Evolutionary conservation across 2,113 vertebrate species (phyloP).

Genomic region (Puffinus mauretanicus): DNA sequence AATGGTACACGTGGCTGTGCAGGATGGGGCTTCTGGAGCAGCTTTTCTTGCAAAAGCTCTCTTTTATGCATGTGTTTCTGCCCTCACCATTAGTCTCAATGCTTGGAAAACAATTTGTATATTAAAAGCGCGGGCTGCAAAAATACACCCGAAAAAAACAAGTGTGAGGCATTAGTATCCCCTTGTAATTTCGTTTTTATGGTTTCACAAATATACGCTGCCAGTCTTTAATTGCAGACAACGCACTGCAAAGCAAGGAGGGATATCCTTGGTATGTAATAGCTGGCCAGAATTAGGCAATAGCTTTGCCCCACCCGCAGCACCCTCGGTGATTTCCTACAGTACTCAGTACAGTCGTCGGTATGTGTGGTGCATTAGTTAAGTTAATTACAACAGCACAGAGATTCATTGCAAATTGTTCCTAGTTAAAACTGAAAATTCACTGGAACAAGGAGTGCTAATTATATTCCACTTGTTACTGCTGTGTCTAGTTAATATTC

Average conservation of each 20-base stretch:
- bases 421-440: slow-evolving; percentile 79
- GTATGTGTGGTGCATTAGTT: slow-evolving; percentile 45
- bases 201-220: neutral
- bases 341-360: slow-evolving; percentile 42
- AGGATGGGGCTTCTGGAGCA: neutral
- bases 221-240: neutral
- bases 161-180: neutral
- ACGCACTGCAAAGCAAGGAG: neutral
- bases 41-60: neutral
- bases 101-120: neutral
- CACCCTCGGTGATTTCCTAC: slow-evolving; percentile 63
- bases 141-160: neutral
- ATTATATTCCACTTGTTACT: slow-evolving; percentile 74
- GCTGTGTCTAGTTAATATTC: slow-evolving; percentile 70
- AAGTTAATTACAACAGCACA: slow-evolving; percentile 65
- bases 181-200: neutral
- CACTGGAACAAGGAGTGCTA: slow-evolving; percentile 79
- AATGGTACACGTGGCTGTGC: neutral
- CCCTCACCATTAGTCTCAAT: neutral
- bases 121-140: neutral
- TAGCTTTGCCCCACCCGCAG: slow-evolving; percentile 52
- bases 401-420: slow-evolving; percentile 70
- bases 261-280: neutral
- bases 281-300: slow-evolving; percentile 46
- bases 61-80: neutral